These are phyloP conservation scores for Pluvialis apricaria DNA, from an alignment of 2,113 vertebrate genomes.

Conservation along the genomic window DNA sequence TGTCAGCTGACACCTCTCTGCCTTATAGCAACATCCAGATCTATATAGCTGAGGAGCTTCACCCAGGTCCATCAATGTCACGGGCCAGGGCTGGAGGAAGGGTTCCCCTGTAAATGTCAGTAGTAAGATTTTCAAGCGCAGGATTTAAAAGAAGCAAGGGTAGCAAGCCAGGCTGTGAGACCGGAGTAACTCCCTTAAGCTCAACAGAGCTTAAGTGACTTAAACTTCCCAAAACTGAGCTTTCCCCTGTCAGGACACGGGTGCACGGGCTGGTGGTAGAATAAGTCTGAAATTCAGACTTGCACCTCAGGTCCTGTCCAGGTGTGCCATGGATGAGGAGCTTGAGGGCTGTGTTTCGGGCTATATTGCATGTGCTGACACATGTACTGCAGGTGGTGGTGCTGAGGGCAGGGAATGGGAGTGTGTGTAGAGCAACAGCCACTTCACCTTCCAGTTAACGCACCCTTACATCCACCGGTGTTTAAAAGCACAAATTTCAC, in stretches of 20 bases:
- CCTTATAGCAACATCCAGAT: neutral
- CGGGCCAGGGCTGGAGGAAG: neutral
- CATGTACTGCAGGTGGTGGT: neutral
- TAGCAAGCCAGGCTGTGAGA: neutral
- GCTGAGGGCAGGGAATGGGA: neutral
- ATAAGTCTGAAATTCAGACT: neutral
- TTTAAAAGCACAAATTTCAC: neutral
- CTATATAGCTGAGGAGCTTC: neutral
- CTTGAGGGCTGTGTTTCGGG: neutral
- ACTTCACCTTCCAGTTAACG: neutral
- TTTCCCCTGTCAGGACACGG: neutral
- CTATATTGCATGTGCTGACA: accelerated
- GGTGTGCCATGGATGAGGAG: accelerated
- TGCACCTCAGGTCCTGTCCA: neutral
- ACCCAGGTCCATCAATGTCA: neutral
- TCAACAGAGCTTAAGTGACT: neutral
- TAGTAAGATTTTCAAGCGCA: neutral
- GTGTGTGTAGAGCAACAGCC: accelerated
- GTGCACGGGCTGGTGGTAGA: neutral
- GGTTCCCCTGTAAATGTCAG: neutral
- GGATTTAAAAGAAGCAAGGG: neutral
- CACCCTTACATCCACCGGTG: neutral
- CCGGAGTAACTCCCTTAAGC: neutral
- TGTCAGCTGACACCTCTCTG: neutral
- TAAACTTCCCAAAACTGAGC: neutral